phyloP scores from a whole-genome alignment of 1,140 invertebrate genomes.

The Zaprionus capensis region DNA sequence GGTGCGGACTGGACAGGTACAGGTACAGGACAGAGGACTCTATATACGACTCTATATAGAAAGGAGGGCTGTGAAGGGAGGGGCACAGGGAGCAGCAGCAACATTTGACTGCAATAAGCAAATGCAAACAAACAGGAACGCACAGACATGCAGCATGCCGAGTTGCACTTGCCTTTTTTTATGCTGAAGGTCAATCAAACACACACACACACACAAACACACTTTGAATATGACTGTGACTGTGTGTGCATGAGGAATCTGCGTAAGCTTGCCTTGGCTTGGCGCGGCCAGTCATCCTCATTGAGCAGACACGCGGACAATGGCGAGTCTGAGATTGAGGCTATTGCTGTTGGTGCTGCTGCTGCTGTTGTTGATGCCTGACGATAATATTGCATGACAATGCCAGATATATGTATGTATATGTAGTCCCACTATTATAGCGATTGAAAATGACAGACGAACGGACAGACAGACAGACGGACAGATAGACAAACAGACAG shows the following conservation, averaged over 20 bases:
- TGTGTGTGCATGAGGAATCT: slow-evolving; percentile 27
- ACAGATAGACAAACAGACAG: neutral
- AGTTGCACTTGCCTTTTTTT: neutral
- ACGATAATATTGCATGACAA: slow-evolving; percentile 57
- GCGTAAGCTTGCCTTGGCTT: slow-evolving; percentile 28
- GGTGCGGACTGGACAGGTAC: neutral
- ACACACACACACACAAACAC: slow-evolving; percentile 35
- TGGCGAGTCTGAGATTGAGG: slow-evolving; percentile 35
- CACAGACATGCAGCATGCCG: neutral
- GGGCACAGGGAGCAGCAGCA: slow-evolving; percentile 2
- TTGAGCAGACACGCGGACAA: slow-evolving; percentile 35
- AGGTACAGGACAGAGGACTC: neutral
- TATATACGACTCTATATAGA: neutral
- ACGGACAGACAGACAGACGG: neutral
- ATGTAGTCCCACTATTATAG: neutral
- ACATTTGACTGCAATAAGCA: slow-evolving; percentile 42
- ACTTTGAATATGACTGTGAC: neutral
- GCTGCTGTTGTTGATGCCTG: slow-evolving; percentile 44
- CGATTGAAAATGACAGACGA: slow-evolving; percentile 59
- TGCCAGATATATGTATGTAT: neutral
- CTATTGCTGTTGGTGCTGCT: slow-evolving; percentile 10
- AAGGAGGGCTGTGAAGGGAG: neutral
- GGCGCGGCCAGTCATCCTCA: slow-evolving; percentile 47
- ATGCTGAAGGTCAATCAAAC: slow-evolving; percentile 48
- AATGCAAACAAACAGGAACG: slow-evolving; percentile 24